Evolutionary conservation across 2,113 vertebrate species (phyloP).

Genomic region (Tor tambroides): DNA sequence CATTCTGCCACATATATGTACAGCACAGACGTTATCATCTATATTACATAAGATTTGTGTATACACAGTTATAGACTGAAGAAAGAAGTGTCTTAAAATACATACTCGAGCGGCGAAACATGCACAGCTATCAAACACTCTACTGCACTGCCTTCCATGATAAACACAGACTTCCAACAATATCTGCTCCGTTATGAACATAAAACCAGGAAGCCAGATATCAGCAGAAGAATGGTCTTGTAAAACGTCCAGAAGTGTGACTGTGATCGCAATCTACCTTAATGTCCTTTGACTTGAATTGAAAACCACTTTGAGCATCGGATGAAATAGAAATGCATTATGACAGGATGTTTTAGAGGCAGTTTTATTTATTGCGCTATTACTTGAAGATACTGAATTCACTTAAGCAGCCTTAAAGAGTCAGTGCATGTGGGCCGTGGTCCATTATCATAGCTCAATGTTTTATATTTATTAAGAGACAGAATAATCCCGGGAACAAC

Average conservation of each 20-base stretch:
- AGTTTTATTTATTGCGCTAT: constrained; percentile 39
- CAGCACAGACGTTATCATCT: background rate
- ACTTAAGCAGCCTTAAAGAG: constrained; percentile 43
- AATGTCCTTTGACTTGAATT: constrained; percentile 25
- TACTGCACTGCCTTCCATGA: constrained; percentile 24
- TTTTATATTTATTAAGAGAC: constrained; percentile 45
- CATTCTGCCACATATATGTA: no score
- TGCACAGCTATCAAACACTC: no score
- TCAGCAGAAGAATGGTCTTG: background rate
- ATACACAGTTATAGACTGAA: background rate
- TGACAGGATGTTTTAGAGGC: constrained; percentile 9
- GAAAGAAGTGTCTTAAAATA: background rate
- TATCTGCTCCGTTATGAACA: background rate
- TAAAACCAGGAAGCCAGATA: background rate
- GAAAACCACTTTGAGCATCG: constrained; percentile 23
- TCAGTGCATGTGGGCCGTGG: background rate
- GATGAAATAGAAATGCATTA: background rate
- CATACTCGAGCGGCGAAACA: background rate
- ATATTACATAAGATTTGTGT: no score
- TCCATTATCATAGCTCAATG: constrained; percentile 32
- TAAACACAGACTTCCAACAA: background rate
- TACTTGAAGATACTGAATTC: constrained; percentile 57
- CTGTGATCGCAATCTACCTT: constrained; percentile 1
- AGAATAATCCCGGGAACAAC: background rate
- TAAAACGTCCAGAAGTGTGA: background rate